phyloP scores from a whole-genome alignment of 2,113 vertebrate genomes.

The Thamnaconus septentrionalis region DNA sequence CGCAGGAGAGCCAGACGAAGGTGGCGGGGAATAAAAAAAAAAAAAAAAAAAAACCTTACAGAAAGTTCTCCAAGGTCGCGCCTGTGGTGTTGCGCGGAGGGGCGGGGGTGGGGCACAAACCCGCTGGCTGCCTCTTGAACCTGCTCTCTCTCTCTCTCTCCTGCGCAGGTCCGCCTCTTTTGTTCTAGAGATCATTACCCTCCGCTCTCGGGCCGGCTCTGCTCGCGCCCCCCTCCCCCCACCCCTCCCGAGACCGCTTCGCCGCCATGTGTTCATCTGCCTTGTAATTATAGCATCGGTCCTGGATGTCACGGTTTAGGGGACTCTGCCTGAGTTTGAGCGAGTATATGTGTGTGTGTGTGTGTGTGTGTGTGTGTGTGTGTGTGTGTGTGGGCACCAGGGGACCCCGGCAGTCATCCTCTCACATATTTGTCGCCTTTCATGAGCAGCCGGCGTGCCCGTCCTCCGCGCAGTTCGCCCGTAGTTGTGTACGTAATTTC shows the following conservation, averaged over 20 bases:
- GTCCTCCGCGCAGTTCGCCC: no score
- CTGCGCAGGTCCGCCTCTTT: slow-evolving; percentile 60
- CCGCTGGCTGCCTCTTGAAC: slow-evolving; percentile 73
- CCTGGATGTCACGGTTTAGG: slow-evolving; percentile 76
- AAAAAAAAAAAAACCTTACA: slow-evolving; percentile 59
- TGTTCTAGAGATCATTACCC: slow-evolving; percentile 75
- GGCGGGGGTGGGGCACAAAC: not conserved
- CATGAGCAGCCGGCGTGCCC: no score
- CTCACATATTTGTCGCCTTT: no score
- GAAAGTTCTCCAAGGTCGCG: slow-evolving; percentile 79
- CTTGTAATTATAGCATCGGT: slow-evolving; percentile 81
- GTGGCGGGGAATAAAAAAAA: not conserved
- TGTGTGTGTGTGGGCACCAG: no score
- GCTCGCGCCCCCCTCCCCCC: slow-evolving; percentile 23
- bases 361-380: slow-evolving; percentile 8
- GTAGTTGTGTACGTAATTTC: slow-evolving; percentile 18
- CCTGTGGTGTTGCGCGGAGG: slow-evolving; percentile 61
- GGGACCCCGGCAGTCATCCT: no score
- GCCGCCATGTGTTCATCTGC: slow-evolving; percentile 78
- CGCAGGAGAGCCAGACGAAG: slow-evolving; percentile 14
- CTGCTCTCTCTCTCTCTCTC: slow-evolving; percentile 54
- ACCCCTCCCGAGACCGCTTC: slow-evolving; percentile 63
- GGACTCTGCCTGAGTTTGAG: slow-evolving; percentile 60
- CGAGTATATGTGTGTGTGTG: slow-evolving; percentile 15
- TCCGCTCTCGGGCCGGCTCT: slow-evolving; percentile 24